Conservation (phyloP, 1,140 invertebrate genomes). For the Armadillidium nasatum region DNA sequence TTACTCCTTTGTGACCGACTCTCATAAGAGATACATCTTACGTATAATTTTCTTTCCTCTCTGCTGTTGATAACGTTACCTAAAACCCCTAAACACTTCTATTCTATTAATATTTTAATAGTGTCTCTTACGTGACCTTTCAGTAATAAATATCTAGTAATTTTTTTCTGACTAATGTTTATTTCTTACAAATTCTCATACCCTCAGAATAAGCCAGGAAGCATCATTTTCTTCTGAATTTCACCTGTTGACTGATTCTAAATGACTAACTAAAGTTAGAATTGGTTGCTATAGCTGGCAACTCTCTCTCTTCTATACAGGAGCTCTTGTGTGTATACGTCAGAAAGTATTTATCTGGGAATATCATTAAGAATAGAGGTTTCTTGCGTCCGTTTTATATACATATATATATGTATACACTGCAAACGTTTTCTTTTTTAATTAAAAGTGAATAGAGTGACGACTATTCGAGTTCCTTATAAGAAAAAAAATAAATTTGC, state of each 20-base stretch:
- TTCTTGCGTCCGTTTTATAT: background rate
- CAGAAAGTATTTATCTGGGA: background rate
- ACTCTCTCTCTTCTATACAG: background rate
- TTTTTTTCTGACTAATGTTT: background rate
- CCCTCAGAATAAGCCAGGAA: background rate
- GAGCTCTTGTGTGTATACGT: background rate
- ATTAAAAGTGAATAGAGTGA: background rate
- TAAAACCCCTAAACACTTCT: background rate
- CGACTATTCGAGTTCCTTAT: background rate
- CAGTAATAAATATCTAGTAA: background rate
- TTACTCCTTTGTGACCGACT: background rate
- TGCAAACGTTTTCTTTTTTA: background rate
- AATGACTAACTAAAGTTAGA: background rate
- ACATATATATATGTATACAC: background rate
- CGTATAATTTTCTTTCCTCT: background rate
- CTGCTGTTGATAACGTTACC: background rate
- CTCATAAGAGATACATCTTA: background rate
- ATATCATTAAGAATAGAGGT: slow-evolving; percentile 1
- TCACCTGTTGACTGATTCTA: slow-evolving; percentile 1
- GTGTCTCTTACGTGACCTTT: background rate
- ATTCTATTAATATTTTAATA: background rate
- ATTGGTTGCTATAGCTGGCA: background rate
- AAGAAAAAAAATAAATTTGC: background rate
- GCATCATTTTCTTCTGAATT: background rate
- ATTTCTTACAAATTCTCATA: background rate